Conservation (phyloP, 2,888 invertebrate species). For the Hedychridium roseum region DNA sequence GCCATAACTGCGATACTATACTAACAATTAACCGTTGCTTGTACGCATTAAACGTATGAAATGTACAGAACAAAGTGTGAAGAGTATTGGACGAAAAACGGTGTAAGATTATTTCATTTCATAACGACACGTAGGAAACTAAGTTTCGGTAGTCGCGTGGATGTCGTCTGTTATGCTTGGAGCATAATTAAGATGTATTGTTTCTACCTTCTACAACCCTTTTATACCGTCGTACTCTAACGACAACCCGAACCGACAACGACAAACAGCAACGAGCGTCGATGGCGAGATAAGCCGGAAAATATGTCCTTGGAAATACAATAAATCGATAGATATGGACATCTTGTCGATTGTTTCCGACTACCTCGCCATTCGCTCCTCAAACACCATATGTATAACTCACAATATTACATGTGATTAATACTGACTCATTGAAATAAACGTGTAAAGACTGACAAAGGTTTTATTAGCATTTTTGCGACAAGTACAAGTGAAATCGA, state of each 20-base stretch:
- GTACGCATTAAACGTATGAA: slow-evolving; percentile 23
- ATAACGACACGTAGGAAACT: neutral
- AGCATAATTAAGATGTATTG: slow-evolving; percentile 14
- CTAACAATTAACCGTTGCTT: slow-evolving; percentile 18
- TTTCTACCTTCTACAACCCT: slow-evolving; percentile 23
- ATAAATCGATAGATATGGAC: neutral
- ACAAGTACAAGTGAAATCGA: neutral
- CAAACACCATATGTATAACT: slow-evolving; percentile 17
- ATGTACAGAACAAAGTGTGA: slow-evolving; percentile 27
- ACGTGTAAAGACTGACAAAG: slow-evolving; percentile 30
- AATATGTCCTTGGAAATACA: neutral
- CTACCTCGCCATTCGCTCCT: slow-evolving; percentile 16
- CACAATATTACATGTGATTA: slow-evolving; percentile 26
- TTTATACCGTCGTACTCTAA: slow-evolving; percentile 25
- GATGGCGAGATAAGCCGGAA: slow-evolving; percentile 26
- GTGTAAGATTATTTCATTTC: slow-evolving; percentile 15
- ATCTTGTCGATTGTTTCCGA: neutral
- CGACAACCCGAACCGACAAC: slow-evolving; percentile 7
- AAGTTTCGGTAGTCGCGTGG: slow-evolving; percentile 10
- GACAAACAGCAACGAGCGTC: neutral
- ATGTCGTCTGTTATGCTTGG: slow-evolving; percentile 2
- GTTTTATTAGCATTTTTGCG: slow-evolving; percentile 4
- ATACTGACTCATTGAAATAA: slow-evolving; percentile 38
- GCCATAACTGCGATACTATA: slow-evolving; percentile 13
- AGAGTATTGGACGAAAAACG: slow-evolving; percentile 10